Base-by-base conservation (phyloP, 1,140 invertebrate species). In the Steinernema feltiae region DNA sequence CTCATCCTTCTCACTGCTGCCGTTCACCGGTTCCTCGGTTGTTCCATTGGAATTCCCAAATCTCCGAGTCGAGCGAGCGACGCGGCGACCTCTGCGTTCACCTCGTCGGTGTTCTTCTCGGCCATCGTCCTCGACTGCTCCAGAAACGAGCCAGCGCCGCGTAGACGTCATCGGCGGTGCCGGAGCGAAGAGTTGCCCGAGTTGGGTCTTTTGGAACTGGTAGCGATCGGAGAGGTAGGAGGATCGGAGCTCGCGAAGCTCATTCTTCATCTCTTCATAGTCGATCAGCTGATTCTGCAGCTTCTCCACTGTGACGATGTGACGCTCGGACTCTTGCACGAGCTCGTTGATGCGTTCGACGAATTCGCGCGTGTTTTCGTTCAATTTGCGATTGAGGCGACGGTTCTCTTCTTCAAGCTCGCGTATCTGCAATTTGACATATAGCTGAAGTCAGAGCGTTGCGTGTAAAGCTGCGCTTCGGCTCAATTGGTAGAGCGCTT, bases 371-470 rank as follows among this genome's bases (percentile, higher is more conserved):
- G 53, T 63, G 53, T 63, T 63, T 27, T 63, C 53, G 53, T 63
- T 63, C 7, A 63, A 21, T 63, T 63, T 63, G 7, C 53, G 53
- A 21, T 63, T 63, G 2, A 63, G 53, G 12, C 53, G 53, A 15
- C 53, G 53, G 53, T 63, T 63, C 24, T 63, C 53, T 63, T 63
- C 53, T 63, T 63, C 53, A 27, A 63, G 53, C 24, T 63, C 53
- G 53, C 53, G 53, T 17, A 63, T 63, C 53, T 63, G 24, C 7
- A 63, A 41, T 41, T 41, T 41, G 35, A 7, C 7, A 41, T 7
- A 41, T 7, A 41, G 35, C 18, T 18, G 18, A 41, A 41, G 18
- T 7, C 35, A 41, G 18, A 41, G 18, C 7, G 18, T 7, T 41
- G 35, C n/a, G n/a, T 7, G 35, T 41, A 41, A n/a, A n/a, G n/a